Base-by-base conservation (phyloP, 2,797 vertebrate species). In the Pseudomugil gertrudae region DNA sequence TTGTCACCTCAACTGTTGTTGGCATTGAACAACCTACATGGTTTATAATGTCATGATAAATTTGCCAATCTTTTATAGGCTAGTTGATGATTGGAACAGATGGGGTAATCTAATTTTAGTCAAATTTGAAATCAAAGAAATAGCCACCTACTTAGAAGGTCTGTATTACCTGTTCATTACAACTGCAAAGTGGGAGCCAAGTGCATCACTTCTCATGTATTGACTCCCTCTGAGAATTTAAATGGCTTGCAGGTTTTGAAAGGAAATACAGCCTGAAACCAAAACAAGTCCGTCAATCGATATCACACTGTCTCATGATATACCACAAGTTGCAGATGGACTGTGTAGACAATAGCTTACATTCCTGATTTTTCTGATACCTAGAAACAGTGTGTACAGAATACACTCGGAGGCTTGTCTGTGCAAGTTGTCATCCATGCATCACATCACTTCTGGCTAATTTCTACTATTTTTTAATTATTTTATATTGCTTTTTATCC, bases 301-400 rank as follows among this genome's bases (percentile, higher is more conserved):
- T 79, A 57, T 50, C 65, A 69, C 74, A 69, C 75, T 63, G 72
- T 84, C 85, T 89, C 70, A 58, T 82, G 74, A 84, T 87, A 88
- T 89, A 89, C 91, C 87, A 90, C 89, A 90, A 78, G 72, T 84
- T 87, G 76, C 79, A 89, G 84, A 90, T 70, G 84, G 84, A 90
- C 79, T 87, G 87, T 90, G 84, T 84, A 80, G 79, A 92, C 61
- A 81, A 84, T 78, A 85, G 86, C 76, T 88, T 89, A 94, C 93
- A 94, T 94, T 94, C 93, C 93, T 86, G 78, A 85, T 80, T 87
- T 89, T 88, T 85, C 72, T 69, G 67, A 81, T 62, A 84, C 76
- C 76, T 68, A 89, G 85, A 92, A 79, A 89, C 84, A 87, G 80
- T 84, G 77, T 89, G 89, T 88, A 86, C 84, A 87, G 76, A 84